Conservation (phyloP, 2,888 invertebrate species). For the Cartodere bifasciata region DNA sequence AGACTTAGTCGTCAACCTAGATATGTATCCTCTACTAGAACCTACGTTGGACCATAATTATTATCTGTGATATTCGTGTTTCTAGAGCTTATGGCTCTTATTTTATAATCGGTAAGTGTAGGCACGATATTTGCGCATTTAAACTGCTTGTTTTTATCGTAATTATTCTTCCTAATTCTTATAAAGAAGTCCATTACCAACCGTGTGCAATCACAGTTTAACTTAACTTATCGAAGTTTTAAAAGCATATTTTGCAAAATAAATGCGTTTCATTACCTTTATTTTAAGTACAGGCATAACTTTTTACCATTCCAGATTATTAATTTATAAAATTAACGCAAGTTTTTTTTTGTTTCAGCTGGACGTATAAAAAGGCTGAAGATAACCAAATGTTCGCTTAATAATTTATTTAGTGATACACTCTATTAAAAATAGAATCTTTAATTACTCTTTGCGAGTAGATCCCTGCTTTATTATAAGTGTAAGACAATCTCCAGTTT, state of each 20-base stretch:
- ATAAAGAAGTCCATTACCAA: too few species aligned
- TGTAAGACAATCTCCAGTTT: slow-evolving; percentile 26
- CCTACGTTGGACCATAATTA: slow-evolving; percentile 33
- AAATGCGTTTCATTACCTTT: too few species aligned
- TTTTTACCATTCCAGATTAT: too few species aligned
- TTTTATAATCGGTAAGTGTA: slow-evolving; percentile 9
- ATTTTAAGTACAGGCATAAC: too few species aligned
- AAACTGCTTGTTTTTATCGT: too few species aligned
- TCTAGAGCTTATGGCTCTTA: slow-evolving; percentile 2
- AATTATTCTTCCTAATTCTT: too few species aligned
- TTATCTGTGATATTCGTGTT: slow-evolving; percentile 28
- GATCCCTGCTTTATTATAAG: slow-evolving; percentile 17
- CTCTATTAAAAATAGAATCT: too few species aligned
- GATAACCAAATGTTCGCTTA: slow-evolving; percentile 26
- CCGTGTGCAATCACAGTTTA: too few species aligned
- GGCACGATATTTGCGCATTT: slow-evolving; percentile 3
- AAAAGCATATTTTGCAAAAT: too few species aligned
- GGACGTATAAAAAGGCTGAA: slow-evolving; percentile 26
- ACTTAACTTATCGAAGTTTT: too few species aligned
- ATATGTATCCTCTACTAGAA: slow-evolving; percentile 26
- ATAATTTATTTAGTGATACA: slow-evolving; percentile 13
- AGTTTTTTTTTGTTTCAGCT: slow-evolving; percentile 19
- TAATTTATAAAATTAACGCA: slow-evolving; percentile 1
- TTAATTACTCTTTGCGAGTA: too few species aligned
- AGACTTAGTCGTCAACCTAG: slow-evolving; percentile 35